Percentiles rank a stretch among this genome's conserved stretches.
phyloP scores from a whole-genome alignment of 2,113 vertebrate genomes.

The Pardalotus punctatus region DNA sequence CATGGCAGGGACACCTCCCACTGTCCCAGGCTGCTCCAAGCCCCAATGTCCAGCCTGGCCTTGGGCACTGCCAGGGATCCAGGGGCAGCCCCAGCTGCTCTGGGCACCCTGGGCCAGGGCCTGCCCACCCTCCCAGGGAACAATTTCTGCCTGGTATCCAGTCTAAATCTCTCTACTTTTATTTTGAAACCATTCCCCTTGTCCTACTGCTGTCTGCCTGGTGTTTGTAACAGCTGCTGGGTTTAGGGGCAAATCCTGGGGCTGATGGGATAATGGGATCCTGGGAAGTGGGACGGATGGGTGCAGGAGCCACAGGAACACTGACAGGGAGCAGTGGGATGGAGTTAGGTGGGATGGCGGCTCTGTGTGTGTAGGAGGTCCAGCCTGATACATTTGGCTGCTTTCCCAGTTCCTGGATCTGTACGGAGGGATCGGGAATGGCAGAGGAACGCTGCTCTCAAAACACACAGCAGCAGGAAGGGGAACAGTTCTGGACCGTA shows the following conservation, averaged over 20 bases:
- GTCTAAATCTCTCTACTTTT: background rate
- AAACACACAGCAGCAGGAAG: background rate
- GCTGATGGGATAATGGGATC: background rate
- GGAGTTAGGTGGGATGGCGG: background rate
- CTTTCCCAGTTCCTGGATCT: background rate
- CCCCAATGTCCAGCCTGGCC: background rate
- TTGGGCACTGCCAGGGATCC: background rate
- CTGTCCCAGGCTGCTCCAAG: background rate
- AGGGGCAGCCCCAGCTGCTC: background rate
- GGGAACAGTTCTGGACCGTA: background rate
- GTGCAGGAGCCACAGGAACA: background rate
- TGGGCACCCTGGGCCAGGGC: background rate
- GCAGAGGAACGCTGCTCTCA: background rate
- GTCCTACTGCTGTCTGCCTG: background rate
- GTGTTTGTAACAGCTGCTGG: background rate
- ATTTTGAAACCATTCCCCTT: background rate
- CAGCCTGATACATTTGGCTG: background rate
- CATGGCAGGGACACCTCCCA: background rate
- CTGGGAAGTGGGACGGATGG: background rate
- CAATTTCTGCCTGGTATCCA: background rate
- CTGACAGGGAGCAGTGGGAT: background rate
- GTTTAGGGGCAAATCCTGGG: background rate
- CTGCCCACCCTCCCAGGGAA: accelerated
- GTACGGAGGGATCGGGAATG: background rate
- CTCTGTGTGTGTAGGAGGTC: background rate